Conservation (phyloP, 2,797 vertebrate species). For the Acropternis orthonyx region DNA sequence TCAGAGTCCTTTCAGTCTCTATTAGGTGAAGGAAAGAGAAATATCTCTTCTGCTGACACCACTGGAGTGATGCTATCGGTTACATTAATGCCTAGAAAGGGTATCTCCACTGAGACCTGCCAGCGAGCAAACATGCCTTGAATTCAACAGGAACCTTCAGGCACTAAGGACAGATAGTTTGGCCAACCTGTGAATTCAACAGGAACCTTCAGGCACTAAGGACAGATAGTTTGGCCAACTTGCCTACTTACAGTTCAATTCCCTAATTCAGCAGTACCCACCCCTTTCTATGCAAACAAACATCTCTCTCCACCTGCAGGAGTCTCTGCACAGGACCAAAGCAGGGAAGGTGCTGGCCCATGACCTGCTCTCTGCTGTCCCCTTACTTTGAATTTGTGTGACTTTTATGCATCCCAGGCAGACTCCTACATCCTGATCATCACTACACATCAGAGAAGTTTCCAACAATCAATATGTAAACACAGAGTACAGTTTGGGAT, state of each 20-base stretch:
- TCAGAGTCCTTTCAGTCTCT: neutral
- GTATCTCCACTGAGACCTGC: neutral
- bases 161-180: neutral
- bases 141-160: neutral
- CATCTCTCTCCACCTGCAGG: neutral
- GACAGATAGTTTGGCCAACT: neutral
- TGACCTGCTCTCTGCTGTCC: neutral
- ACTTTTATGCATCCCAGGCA: neutral
- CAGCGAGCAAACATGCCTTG: neutral
- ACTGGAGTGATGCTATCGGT: neutral
- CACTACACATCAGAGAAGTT: neutral
- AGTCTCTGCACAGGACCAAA: neutral
- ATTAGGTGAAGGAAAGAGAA: conserved; percentile 6
- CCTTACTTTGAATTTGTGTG: neutral
- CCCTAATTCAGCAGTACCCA: neutral
- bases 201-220: neutral
- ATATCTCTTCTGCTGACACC: neutral
- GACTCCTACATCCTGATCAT: too few species aligned
- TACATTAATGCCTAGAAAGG: neutral
- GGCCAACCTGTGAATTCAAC: neutral
- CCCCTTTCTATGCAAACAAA: neutral
- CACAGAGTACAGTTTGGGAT: neutral
- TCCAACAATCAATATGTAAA: neutral
- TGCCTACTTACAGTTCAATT: neutral
- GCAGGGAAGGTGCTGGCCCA: neutral